Evolutionary conservation across 2,888 invertebrate species (phyloP), one percentile per base, ranked within the genome.

Genomic region (Drosophila affinis): DNA sequence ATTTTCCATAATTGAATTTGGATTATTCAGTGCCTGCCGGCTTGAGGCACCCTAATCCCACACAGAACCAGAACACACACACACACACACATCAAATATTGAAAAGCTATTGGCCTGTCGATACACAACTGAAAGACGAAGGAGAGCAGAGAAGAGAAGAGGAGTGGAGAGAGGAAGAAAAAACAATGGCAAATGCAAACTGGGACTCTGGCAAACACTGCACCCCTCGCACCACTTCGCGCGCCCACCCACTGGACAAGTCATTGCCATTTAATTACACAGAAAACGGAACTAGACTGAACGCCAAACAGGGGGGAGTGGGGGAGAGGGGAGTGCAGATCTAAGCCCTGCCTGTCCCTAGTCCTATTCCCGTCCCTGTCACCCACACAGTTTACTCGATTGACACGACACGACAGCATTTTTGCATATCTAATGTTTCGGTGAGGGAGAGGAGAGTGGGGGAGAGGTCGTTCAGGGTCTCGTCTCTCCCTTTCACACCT

Each of bases 41-140:
- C 39, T n/a, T 46, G 70, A 56, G 55, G 5, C 62, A 71, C 70
- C 70, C 72, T 71, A 47, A 21, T 51, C 34, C 46, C 32, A 45
- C 27, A 34, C 24, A 46, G 52, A 46, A 54, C 27, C 17, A 34
- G 53, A 65, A 47, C 62, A 32, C 45, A 60, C 27, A 47, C 32
- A 58, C 73, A 76, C 76, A 72, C 83, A 86, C 78, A 39, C 29
- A 29, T 29, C 7, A 87, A 82, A 82, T 82, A 87, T 87, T 84
- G 81, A 82, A 84, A 81, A 81, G 81, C 74, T 84, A 86, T 86
- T 86, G 87, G 56, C 72, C 52, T 57, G 70, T 70, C 70, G 44
- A 70, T 71, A 62, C 53, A 62, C 72, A 32, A 9, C 29, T 24
- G 24, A 24, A 24, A 24, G 24, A 21, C 2, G 21, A 24, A 24